Evolutionary conservation across 2,797 vertebrate genomes (phyloP), one percentile per base, ranked within the genome.

Genomic region (Acanthopagrus latus): DNA sequence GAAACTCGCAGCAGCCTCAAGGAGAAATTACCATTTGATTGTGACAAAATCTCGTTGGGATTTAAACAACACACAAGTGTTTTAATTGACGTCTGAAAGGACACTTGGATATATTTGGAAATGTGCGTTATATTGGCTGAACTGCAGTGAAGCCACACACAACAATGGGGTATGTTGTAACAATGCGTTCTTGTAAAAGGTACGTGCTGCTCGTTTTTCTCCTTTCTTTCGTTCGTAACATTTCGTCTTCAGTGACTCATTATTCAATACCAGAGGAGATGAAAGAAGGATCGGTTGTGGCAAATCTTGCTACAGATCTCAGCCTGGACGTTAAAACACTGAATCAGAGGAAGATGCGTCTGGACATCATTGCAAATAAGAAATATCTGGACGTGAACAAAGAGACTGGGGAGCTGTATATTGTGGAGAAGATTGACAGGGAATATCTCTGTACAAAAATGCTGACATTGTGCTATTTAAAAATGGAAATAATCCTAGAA

Each of bases 241-340:
- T 9, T 8, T 52, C n/a, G 27, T 27, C 50, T 9, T 52, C 50
- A 6, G 50, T 52, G 50, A 52, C 50, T 52, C 50, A 52, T 11
- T 52, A 52, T 6, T 52, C 50, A 6, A 62, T 94, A 87, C 84
- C 86, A 0, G 95, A 95, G 23, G 94, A 95, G 73, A 85, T 91
- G 87, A 89, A 93, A 52, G 85, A 76, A 65, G 92, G 92, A 8
- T 90, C 87, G 0, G 74, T 95, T 14, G 89, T 95, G 7, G 93
- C 92, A 2, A 95, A 92, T 70, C 73, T 96, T 38, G 91, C 93
- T 0, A 77, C 85, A 4, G 94, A 95, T 76, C 77, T 96, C 59
- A 84, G 86, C 4, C 80, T 96, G 1, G 81, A 86, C 17, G 21
- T 74, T 2, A 88, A 70, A 59, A 90, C 92, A 0, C 44, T 96